These are phyloP conservation scores for Alosa alosa DNA, from an alignment of 2,113 vertebrate genomes.

Conservation along the genomic window DNA sequence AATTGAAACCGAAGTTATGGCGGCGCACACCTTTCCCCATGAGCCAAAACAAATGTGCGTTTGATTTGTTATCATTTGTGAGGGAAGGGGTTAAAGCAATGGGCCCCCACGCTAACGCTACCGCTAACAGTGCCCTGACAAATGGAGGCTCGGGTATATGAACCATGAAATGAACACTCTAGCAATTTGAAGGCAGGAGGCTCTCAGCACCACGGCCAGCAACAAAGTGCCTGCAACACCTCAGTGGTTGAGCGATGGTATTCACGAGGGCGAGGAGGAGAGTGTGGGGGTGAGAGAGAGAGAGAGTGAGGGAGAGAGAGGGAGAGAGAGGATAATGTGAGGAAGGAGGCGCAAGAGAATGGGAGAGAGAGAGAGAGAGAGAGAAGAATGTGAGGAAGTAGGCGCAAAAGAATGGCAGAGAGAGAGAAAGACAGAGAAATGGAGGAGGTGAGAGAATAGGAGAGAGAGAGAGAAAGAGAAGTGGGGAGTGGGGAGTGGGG, in stretches of 20 bases:
- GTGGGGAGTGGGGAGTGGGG: not conserved
- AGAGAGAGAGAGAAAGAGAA: not conserved
- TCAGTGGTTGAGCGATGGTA: constrained; percentile 75
- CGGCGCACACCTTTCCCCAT: constrained; percentile 39
- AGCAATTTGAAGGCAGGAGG: constrained; percentile 75
- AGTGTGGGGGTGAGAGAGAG: constrained; percentile 37
- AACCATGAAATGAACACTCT: constrained; percentile 83
- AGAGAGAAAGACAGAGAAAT: not conserved
- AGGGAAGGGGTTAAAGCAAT: constrained; percentile 78
- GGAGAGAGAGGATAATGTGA: constrained; percentile 23
- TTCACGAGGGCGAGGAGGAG: constrained; percentile 61
- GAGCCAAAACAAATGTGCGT: constrained; percentile 68
- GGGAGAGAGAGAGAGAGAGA: constrained; percentile 17
- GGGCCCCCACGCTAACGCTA: constrained; percentile 70
- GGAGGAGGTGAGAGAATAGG: not conserved
- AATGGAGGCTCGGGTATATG: constrained; percentile 78
- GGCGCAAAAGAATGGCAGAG: constrained; percentile 27
- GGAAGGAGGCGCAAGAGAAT: constrained; percentile 23
- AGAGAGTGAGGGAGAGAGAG: constrained; percentile 53
- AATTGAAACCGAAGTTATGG: constrained; percentile 60
- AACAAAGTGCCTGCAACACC: constrained; percentile 78
- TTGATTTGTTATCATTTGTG: constrained; percentile 78
- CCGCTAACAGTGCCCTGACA: constrained; percentile 78
- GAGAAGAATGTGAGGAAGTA: constrained; percentile 21
- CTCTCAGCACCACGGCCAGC: constrained; percentile 79